A percentile compares a stretch with the other conserved stretches of the same genome.
phyloP scores from a whole-genome alignment of 2,113 vertebrate genomes.

The Gadus chalcogrammus region DNA sequence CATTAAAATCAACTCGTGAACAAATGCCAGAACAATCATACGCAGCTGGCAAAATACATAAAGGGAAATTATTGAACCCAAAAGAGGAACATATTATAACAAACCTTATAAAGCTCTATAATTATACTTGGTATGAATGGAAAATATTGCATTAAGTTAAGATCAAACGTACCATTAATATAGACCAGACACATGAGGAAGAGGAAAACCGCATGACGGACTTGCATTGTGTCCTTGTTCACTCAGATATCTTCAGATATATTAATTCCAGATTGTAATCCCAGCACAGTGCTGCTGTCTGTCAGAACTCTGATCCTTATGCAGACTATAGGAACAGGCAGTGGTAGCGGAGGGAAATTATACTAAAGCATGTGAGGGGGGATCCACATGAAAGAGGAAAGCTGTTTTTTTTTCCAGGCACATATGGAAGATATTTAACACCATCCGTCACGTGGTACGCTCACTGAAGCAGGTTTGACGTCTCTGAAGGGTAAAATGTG shows the following conservation, averaged over 20 bases:
- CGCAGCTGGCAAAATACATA: no score
- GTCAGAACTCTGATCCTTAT: background rate
- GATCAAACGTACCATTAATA: constrained; percentile 47
- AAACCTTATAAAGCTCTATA: no score
- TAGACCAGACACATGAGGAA: constrained; percentile 34
- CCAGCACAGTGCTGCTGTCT: background rate
- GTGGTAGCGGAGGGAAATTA: constrained; percentile 21
- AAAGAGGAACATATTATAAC: no score
- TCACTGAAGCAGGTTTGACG: constrained; percentile 27
- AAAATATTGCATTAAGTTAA: no score
- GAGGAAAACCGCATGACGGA: constrained; percentile 43
- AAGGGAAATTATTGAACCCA: no score
- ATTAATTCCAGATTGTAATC: background rate
- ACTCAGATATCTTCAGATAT: constrained; percentile 9
- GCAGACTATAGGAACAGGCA: constrained; percentile 12
- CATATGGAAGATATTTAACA: constrained; percentile 74
- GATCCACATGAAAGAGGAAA: constrained; percentile 42
- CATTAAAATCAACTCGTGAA: no score
- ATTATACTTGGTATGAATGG: no score
- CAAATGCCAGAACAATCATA: no score
- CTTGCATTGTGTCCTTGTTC: constrained; percentile 41
- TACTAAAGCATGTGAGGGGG: constrained; percentile 48
- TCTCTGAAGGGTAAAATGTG: constrained; percentile 15
- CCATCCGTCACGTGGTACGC: constrained; percentile 60
- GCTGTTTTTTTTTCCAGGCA: constrained; percentile 45